Conservation (phyloP, 2,888 invertebrate genomes). For the Drosophila neutralis region DNA sequence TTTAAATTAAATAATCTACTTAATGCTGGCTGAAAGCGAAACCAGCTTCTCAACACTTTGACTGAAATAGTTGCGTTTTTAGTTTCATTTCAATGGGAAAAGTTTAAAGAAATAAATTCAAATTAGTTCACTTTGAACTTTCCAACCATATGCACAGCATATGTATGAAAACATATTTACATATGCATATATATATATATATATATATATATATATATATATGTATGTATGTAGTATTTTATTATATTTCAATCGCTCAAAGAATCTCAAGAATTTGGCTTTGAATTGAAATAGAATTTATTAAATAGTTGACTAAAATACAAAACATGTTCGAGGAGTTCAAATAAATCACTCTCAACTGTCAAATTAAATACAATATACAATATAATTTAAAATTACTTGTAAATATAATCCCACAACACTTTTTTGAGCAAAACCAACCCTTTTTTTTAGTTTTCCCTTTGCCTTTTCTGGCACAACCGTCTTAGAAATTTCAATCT, state of each 20-base stretch:
- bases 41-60: neutral
- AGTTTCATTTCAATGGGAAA: neutral
- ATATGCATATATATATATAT: too few species aligned
- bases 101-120: neutral
- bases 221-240: neutral
- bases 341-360: slow-evolving; percentile 44
- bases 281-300: neutral
- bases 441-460: slow-evolving; percentile 26
- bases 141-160: neutral
- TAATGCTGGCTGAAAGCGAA: neutral
- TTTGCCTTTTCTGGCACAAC: slow-evolving; percentile 1
- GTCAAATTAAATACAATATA: slow-evolving; percentile 50
- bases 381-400: slow-evolving; percentile 50
- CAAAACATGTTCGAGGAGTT: neutral
- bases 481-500: slow-evolving; percentile 53
- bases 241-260: neutral
- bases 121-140: neutral
- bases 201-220: too few species aligned
- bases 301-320: neutral
- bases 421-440: slow-evolving; percentile 28
- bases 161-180: neutral
- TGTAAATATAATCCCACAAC: slow-evolving; percentile 39
- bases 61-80: neutral
- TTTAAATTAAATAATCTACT: neutral
- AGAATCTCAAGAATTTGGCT: neutral